Conservation (phyloP, 2,888 invertebrate genomes). For the Leucophenga montana region DNA sequence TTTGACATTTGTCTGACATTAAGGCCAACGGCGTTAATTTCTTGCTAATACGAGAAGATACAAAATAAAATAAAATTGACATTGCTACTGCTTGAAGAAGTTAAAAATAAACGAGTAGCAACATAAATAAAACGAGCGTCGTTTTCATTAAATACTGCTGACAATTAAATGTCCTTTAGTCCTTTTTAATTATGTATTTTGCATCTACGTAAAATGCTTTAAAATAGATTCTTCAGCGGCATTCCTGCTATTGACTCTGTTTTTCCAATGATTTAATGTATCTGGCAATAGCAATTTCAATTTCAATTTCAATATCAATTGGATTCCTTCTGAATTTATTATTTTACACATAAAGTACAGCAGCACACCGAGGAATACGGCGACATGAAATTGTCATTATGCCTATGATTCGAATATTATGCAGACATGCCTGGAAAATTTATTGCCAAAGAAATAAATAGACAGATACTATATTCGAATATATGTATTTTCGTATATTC, state of each 20-base stretch:
- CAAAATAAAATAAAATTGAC: background rate
- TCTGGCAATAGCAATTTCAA: slow-evolving; percentile 33
- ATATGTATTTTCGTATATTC: background rate
- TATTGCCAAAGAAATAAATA: slow-evolving; percentile 19
- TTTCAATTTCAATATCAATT: slow-evolving; percentile 38
- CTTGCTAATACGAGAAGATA: slow-evolving; percentile 31
- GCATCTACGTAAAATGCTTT: slow-evolving; percentile 18
- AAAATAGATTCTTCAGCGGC: slow-evolving; percentile 20
- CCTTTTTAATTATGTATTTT: slow-evolving; percentile 27
- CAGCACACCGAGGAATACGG: slow-evolving; percentile 14
- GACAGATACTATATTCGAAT: background rate
- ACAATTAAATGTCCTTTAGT: slow-evolving; percentile 31
- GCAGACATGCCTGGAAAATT: slow-evolving; percentile 19
- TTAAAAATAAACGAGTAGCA: background rate
- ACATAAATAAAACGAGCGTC: background rate
- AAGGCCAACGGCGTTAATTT: slow-evolving; percentile 39
- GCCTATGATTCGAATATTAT: slow-evolving; percentile 24
- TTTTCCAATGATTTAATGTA: slow-evolving; percentile 28
- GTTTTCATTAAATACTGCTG: too few relatives aligned
- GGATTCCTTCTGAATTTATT: slow-evolving; percentile 40
- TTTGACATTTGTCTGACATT: slow-evolving; percentile 54
- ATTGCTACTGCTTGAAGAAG: background rate
- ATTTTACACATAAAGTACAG: background rate
- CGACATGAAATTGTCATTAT: slow-evolving; percentile 24
- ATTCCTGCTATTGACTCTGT: background rate